These are phyloP conservation scores for Nylanderia fulva DNA, from an alignment of 1,140 invertebrate genomes.

Conservation along the genomic window DNA sequence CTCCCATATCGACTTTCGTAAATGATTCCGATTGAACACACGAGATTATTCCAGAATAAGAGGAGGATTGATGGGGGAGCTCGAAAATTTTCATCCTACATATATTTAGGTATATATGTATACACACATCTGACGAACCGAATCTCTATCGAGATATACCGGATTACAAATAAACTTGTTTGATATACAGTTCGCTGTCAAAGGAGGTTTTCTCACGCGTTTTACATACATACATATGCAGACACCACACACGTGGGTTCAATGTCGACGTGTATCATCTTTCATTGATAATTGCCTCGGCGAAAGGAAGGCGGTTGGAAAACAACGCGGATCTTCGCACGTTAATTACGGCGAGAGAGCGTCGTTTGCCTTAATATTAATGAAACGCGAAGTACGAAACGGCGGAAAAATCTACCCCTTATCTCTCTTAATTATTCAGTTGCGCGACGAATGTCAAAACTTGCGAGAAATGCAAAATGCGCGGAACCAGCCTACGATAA, in stretches of 20 bases:
- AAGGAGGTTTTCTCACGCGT: neutral
- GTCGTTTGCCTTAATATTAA: neutral
- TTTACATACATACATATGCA: neutral
- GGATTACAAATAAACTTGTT: slow-evolving; percentile 36
- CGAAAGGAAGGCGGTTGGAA: slow-evolving; percentile 10
- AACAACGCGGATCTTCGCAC: neutral
- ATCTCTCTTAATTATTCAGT: neutral
- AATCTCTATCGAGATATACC: neutral
- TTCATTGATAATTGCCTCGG: slow-evolving; percentile 33
- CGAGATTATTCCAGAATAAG: neutral
- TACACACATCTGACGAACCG: neutral
- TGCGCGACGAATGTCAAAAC: neutral
- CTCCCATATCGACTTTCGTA: neutral
- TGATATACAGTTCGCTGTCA: neutral
- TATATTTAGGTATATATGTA: no score
- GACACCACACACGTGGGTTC: neutral
- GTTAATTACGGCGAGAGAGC: neutral
- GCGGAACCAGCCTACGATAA: neutral
- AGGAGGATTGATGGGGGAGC: neutral
- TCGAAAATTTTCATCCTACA: slow-evolving; percentile 6
- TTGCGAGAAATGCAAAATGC: neutral
- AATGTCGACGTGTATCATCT: neutral
- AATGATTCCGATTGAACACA: neutral
- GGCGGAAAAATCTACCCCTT: slow-evolving; percentile 10
- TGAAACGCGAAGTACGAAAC: neutral